Conservation (phyloP, 1,140 invertebrate species). For the Anoplophora glabripennis region DNA sequence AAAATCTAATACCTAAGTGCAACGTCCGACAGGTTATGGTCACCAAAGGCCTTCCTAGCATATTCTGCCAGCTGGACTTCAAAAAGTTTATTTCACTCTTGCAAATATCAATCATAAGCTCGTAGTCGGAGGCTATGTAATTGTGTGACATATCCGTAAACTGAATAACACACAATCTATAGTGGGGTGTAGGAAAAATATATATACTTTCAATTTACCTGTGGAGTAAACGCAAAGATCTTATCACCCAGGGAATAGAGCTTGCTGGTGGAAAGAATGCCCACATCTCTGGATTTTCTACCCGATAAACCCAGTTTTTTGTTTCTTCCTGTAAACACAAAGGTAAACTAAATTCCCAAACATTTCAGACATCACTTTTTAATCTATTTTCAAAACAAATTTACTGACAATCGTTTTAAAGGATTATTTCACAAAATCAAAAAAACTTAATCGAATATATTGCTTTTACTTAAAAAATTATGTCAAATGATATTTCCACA, state of each 20-base stretch:
- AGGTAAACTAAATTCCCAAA: not conserved
- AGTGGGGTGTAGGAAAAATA: not conserved
- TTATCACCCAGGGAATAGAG: slow-evolving; percentile 93
- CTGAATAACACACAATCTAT: slow-evolving; percentile 56
- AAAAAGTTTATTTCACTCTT: slow-evolving; percentile 95
- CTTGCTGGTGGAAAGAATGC: slow-evolving; percentile 97
- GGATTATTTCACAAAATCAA: no score
- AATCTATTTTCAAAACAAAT: no score
- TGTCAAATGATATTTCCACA: no score
- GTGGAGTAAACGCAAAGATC: slow-evolving; percentile 97
- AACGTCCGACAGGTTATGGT: slow-evolving; percentile 83
- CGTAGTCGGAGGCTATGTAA: slow-evolving; percentile 95
- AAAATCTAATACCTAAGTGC: slow-evolving; percentile 78
- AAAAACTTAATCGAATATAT: no score
- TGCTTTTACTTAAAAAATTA: no score
- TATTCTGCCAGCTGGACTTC: slow-evolving; percentile 93
- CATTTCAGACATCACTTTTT: not conserved
- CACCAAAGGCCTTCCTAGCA: slow-evolving; percentile 86
- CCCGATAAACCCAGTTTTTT: slow-evolving; percentile 91
- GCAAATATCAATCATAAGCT: slow-evolving; percentile 95
- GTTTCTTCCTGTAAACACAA: slow-evolving; percentile 71
- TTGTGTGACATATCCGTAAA: slow-evolving; percentile 93
- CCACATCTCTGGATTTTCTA: slow-evolving; percentile 91
- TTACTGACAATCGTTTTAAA: no score
- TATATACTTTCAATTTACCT: slow-evolving; percentile 62